These are phyloP conservation scores for Lepidothrix coronata DNA, from an alignment of 2,113 vertebrate genomes.

Conservation along the genomic window DNA sequence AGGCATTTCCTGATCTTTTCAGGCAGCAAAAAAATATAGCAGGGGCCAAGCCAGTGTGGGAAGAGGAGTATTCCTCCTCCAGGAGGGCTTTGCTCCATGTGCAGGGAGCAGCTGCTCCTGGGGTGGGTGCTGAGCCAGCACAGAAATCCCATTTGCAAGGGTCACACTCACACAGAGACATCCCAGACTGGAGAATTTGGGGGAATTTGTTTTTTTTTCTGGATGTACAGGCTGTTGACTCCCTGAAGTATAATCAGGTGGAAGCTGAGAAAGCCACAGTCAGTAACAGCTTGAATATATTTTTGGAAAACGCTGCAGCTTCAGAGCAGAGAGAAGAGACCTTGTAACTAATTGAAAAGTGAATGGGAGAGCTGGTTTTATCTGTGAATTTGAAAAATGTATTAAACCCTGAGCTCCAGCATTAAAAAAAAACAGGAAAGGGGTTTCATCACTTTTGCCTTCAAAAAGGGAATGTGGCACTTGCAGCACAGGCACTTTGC, in stretches of 20 bases:
- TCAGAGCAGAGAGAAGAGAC: not conserved
- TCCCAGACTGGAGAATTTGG: rapidly evolving
- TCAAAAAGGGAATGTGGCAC: not conserved
- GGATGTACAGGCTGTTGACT: not conserved
- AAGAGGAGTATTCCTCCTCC: not conserved
- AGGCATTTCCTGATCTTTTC: not conserved
- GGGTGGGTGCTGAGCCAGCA: not conserved
- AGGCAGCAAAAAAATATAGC: not conserved
- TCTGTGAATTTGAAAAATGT: not conserved
- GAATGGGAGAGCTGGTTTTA: not conserved
- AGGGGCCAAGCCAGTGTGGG: rapidly evolving
- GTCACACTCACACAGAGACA: not conserved
- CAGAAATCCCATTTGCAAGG: not conserved
- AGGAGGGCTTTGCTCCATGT: not conserved
- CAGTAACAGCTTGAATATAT: not conserved
- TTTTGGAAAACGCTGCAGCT: not conserved
- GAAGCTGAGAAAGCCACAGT: not conserved
- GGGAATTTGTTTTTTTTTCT: not conserved
- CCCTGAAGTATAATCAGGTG: not conserved
- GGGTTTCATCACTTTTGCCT: not conserved
- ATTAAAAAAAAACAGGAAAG: not conserved
- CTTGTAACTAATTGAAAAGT: not conserved
- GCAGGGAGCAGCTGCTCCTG: not conserved
- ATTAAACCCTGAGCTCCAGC: not conserved
- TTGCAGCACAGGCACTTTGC: rapidly evolving